A percentile compares a stretch with the other conserved stretches of the same genome.
These are phyloP conservation scores for Tarsius wallacei DNA, from an alignment of 2,797 vertebrate species.

Conservation along the genomic window DNA sequence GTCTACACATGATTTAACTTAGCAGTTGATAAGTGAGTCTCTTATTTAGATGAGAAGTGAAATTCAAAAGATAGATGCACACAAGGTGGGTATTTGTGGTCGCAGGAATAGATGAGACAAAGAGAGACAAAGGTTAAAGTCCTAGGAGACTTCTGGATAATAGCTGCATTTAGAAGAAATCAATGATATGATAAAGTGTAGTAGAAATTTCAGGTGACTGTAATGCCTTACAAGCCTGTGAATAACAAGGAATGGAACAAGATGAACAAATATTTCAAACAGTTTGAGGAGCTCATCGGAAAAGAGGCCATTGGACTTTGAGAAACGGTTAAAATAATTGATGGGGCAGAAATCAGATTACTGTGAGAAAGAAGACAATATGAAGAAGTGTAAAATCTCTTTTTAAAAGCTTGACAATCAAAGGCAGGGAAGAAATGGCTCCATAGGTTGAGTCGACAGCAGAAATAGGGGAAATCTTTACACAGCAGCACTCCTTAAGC, in stretches of 20 bases:
- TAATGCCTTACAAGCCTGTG: neutral
- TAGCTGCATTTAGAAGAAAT: neutral
- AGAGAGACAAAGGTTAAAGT: neutral
- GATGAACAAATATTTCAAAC: neutral
- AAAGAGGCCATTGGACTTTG: neutral
- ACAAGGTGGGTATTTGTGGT: neutral
- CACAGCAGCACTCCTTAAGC: neutral
- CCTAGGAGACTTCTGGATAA: neutral
- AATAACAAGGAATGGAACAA: neutral
- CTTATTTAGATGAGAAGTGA: neutral
- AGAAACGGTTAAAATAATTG: neutral
- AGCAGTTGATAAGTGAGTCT: neutral
- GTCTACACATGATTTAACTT: neutral
- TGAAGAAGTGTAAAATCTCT: neutral
- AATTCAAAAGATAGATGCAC: neutral
- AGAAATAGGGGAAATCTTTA: neutral
- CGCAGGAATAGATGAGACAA: neutral
- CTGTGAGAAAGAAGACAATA: neutral
- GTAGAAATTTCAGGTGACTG: neutral
- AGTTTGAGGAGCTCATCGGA: neutral
- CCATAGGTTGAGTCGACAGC: neutral
- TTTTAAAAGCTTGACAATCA: neutral
- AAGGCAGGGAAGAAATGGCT: neutral
- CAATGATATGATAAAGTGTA: neutral
- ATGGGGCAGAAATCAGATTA: neutral